These are phyloP conservation scores for Edolisoma coerulescens DNA, from an alignment of 2,113 vertebrate species.

Conservation along the genomic window DNA sequence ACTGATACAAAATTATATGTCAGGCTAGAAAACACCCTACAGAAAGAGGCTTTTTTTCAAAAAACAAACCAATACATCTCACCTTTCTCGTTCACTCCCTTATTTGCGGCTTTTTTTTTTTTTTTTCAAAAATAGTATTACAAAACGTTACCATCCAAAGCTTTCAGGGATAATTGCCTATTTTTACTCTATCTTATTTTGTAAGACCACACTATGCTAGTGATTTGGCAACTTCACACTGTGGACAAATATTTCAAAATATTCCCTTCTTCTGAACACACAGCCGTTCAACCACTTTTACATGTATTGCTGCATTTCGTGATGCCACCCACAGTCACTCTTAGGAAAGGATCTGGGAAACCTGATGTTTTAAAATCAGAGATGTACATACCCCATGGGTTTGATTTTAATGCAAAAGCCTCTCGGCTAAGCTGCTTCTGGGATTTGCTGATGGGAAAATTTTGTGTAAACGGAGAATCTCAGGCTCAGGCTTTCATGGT, in stretches of 20 bases:
- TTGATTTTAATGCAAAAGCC: background rate
- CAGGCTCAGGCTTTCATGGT: background rate
- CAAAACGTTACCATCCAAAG: background rate
- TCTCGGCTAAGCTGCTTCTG: background rate
- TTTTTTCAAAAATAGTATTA: background rate
- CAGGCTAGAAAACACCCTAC: background rate
- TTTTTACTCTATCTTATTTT: conserved; percentile 18
- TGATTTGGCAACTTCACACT: background rate
- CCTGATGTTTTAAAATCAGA: fast-evolving
- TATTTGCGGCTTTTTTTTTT: background rate
- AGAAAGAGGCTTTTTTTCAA: background rate
- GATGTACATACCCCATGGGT: background rate
- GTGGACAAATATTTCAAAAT: background rate
- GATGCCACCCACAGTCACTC: background rate
- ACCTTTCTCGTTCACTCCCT: background rate
- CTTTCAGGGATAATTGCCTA: background rate
- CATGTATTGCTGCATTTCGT: background rate
- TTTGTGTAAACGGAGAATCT: background rate
- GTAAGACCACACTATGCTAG: background rate
- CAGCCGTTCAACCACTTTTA: background rate
- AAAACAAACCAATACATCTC: background rate
- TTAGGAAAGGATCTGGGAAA: background rate
- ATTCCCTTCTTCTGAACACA: background rate
- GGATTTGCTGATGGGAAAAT: background rate
- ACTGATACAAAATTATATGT: background rate